Base-by-base conservation (phyloP, 2,797 vertebrate genomes). In the Apodemus agrarius region DNA sequence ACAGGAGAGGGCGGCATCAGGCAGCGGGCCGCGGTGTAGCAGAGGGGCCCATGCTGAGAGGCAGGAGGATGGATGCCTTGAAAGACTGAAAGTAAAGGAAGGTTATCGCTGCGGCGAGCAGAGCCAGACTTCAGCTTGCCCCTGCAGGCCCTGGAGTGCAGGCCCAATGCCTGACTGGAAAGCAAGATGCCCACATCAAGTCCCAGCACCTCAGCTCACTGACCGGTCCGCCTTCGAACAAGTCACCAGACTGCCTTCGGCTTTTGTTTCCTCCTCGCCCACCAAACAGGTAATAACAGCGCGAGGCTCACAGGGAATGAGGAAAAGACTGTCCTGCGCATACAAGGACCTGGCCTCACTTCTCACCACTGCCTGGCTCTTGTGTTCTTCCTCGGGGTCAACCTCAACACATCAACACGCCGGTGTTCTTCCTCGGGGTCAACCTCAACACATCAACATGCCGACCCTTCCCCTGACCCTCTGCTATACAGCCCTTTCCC, bases 201-300 rank as follows among this genome's bases (percentile, higher is more conserved):
- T 69, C 79, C 49, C 26, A 92, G 78, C 46, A 75, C 49, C 43
- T 86, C 54, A 69, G 26, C 13, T 84, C 72, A 61, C n/a, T 54
- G 1, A 1, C 19, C 8, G 14, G 1, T 43, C 59, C 37, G 24
- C 63, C 59, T 97, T 34, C 81, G 63, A 93, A 52, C 26, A 65
- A 63, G 89, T 63, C 74, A 24, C n/a, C 6, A 34, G 90, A 78
- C 31, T 6, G 86, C 34, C 57, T 46, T 31, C 26, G n/a, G 89
- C 31, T 69, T 95, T 85, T 89, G 82, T 87, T 90, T 91, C 43
- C 78, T 91, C 43, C 78, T 90, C 43, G 4, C 17, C 29, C 80
- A 76, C 34, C 61, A 90, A 91, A 40, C 49, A 82, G 65, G 81
- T 52, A 81, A 89, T 74, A 82, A 52, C 4, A 75, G 69, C 4